Percentiles rank a stretch among this genome's conserved stretches.
These are phyloP conservation scores for Hippasteria phrygiana DNA, from an alignment of 53 echinoderm and acorn worm species.

Conservation along the genomic window DNA sequence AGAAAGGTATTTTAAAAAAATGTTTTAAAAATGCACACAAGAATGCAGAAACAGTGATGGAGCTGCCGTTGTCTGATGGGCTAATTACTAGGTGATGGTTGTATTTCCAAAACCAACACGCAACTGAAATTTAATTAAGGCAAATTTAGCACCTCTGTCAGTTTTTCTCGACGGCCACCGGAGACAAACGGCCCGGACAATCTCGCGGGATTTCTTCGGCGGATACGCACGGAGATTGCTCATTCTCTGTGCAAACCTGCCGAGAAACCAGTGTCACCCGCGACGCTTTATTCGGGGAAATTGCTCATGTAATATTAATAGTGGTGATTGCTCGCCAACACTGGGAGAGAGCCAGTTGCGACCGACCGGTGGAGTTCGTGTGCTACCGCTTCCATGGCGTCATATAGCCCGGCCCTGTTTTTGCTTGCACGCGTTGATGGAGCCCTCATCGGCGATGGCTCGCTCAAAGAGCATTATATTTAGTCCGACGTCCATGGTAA, in stretches of 20 bases:
- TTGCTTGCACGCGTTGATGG: too few species aligned
- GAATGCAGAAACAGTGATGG: neutral
- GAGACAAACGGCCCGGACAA: neutral
- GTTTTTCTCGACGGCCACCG: neutral
- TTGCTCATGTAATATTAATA: constrained; percentile 31
- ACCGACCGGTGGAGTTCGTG: too few species aligned
- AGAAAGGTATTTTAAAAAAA: too few species aligned
- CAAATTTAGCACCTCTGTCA: constrained; percentile 5
- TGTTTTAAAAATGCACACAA: too few species aligned
- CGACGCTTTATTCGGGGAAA: neutral
- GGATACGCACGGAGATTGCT: neutral
- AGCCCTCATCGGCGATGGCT: neutral
- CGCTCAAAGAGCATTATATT: neutral
- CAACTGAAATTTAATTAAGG: constrained; percentile 33
- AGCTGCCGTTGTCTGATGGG: neutral
- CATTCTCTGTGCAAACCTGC: constrained; percentile 15
- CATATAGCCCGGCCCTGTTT: too few species aligned
- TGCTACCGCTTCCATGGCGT: too few species aligned
- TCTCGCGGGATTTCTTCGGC: neutral
- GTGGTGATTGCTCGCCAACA: neutral
- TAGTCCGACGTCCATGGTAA: too few species aligned
- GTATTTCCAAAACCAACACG: neutral
- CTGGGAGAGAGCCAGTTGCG: neutral
- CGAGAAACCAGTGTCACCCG: neutral
- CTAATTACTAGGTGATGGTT: neutral